Conservation (phyloP, 2,888 invertebrate species). For the Anoncus sp. region DNA sequence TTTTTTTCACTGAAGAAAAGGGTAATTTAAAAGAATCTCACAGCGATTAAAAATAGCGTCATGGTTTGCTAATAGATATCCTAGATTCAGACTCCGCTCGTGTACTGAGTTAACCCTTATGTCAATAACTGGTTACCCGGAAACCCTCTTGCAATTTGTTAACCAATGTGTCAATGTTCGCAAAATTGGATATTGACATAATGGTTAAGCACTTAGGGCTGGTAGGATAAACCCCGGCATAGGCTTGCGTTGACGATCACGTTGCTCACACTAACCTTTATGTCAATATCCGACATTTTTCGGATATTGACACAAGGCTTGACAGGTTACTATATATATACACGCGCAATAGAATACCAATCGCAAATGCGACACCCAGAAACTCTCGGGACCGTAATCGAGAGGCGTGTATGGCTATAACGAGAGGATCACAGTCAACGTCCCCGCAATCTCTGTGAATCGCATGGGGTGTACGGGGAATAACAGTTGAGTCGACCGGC, state of each 20-base stretch:
- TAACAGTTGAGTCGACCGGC: conserved; percentile 31
- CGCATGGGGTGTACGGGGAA: conserved; percentile 18
- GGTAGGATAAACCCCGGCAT: too few species aligned
- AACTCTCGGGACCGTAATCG: conserved; percentile 30
- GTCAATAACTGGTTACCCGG: too few species aligned
- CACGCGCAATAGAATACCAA: conserved; percentile 22
- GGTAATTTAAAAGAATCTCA: neutral
- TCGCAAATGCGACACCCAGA: conserved; percentile 16
- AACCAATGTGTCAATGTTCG: too few species aligned
- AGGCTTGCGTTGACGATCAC: too few species aligned
- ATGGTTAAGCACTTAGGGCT: too few species aligned
- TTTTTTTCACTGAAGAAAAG: neutral
- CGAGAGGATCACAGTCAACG: conserved; percentile 40
- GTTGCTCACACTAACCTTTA: too few species aligned
- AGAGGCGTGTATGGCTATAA: conserved; percentile 33
- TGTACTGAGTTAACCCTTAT: neutral
- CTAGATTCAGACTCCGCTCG: neutral
- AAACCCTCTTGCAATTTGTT: too few species aligned
- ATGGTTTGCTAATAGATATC: neutral
- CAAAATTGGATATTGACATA: too few species aligned
- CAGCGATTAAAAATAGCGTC: neutral
- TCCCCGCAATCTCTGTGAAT: conserved; percentile 23
- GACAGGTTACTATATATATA: neutral
- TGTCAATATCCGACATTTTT: too few species aligned
- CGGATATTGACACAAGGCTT: too few species aligned